phyloP scores from a whole-genome alignment of 2,113 vertebrate species.

The Deroptyus accipitrinus region DNA sequence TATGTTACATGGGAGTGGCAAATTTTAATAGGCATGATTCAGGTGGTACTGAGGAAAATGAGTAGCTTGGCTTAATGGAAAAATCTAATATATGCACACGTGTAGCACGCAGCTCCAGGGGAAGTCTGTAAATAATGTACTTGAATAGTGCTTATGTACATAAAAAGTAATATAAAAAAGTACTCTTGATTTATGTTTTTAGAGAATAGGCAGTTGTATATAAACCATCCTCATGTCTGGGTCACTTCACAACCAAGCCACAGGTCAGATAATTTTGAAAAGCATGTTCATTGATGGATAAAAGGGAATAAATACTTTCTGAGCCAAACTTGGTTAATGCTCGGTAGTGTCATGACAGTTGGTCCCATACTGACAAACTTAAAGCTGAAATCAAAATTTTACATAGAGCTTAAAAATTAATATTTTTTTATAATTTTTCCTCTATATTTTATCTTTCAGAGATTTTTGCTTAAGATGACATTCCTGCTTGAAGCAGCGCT shows the following conservation, averaged over 20 bases:
- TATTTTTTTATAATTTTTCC: not conserved
- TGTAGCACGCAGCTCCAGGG: not conserved
- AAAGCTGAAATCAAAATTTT: not conserved
- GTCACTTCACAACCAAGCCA: not conserved
- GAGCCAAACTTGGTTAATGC: not conserved
- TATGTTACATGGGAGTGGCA: constrained; percentile 61
- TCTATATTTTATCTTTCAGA: not conserved
- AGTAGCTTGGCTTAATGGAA: constrained; percentile 40
- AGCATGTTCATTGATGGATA: not conserved
- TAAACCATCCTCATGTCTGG: not conserved
- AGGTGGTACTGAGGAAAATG: constrained; percentile 33
- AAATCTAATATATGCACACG: not conserved
- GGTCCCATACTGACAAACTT: not conserved
- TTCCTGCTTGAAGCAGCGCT: not conserved
- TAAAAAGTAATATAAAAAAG: not conserved
- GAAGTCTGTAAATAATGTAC: not conserved
- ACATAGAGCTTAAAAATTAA: not conserved
- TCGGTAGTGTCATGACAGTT: not conserved
- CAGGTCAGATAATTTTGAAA: not conserved
- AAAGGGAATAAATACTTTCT: not conserved
- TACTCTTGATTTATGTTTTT: not conserved
- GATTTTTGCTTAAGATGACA: not conserved
- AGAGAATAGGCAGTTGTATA: not conserved
- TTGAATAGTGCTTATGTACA: not conserved
- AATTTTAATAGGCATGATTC: constrained; percentile 61